These are phyloP conservation scores for Hydriomena furcata DNA, from an alignment of 2,888 invertebrate genomes.

Conservation along the genomic window DNA sequence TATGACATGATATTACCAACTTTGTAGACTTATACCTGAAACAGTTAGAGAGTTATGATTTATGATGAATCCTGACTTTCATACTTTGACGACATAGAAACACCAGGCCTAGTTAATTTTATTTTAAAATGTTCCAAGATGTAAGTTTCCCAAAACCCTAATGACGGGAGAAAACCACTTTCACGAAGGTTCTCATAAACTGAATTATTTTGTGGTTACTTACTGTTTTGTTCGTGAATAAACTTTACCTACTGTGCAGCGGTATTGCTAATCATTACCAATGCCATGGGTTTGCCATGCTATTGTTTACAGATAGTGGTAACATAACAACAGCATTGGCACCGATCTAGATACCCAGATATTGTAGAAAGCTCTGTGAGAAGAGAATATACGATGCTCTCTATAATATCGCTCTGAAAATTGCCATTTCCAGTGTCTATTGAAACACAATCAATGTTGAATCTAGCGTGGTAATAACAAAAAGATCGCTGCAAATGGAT, in stretches of 20 bases:
- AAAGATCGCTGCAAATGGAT: no score
- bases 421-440: slow-evolving; percentile 11
- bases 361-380: slow-evolving; percentile 52
- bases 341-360: slow-evolving; percentile 72
- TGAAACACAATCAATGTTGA: not conserved
- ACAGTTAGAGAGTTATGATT: no score
- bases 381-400: slow-evolving; percentile 22
- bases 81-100: no score
- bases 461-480: not conserved
- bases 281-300: slow-evolving; percentile 50
- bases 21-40: not conserved
- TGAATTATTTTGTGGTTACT: not conserved
- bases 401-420: slow-evolving; percentile 20
- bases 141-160: no score
- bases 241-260: not conserved
- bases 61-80: no score
- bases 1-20: slow-evolving; percentile 4
- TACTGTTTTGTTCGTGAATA: no score
- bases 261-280: slow-evolving; percentile 56
- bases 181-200: not conserved
- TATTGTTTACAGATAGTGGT: slow-evolving; percentile 54
- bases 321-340: slow-evolving; percentile 56
- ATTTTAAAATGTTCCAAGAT: no score
- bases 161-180: no score
- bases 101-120: no score